Base-by-base conservation (phyloP, 2,888 invertebrate species). In the Tetragonula carbonaria region DNA sequence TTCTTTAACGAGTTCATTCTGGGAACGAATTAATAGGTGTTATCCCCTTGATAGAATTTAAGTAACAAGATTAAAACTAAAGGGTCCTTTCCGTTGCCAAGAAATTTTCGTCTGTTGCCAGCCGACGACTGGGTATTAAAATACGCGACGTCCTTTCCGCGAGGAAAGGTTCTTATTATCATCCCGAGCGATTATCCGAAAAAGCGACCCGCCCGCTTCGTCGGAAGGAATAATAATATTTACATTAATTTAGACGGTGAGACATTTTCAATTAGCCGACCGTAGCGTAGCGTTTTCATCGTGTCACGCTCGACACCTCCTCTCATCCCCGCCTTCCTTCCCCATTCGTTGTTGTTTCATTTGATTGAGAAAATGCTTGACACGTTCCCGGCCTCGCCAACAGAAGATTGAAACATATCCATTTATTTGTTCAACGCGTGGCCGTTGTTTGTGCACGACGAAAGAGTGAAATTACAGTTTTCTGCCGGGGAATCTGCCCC, bases 31-130 rank as follows among this genome's bases (percentile, higher is more conserved):
- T 89, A 89, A 88, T 90, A 89, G 89, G 90, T 89, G 89, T 89
- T 89, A 89, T 89, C 90, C 90, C 89, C 90, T 86, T 89, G 86
- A 89, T 89, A 87, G 88, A 89, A 89, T 89, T 89, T 85, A 89
- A 90, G 90, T 89, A 89, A 89, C 90, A 84, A 90, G 89, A 90
- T 89, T 89, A 89, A 89, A 90, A 89, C 90, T 89, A 89, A 88
- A 85, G 87, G 85, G 84, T 80, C 84, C 75, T 82, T 81, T 50
- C 18, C 18, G 78, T 78, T 21, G 11, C 21, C 38, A 74, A 85
- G 90, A 78, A 90, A 85, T 88, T 90, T 88, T 71, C 45, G 84
- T 86, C 90, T 78, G 86, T 78, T 77, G 75, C 66, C 84, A 63
- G 74, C 74, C 78, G 79, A 55, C 82, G 77, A 78, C 87, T 45